A percentile compares a stretch with the other conserved stretches of the same genome.
These are phyloP conservation scores for Ceuthmochares aereus DNA, from an alignment of 2,113 vertebrate genomes.

Conservation along the genomic window DNA sequence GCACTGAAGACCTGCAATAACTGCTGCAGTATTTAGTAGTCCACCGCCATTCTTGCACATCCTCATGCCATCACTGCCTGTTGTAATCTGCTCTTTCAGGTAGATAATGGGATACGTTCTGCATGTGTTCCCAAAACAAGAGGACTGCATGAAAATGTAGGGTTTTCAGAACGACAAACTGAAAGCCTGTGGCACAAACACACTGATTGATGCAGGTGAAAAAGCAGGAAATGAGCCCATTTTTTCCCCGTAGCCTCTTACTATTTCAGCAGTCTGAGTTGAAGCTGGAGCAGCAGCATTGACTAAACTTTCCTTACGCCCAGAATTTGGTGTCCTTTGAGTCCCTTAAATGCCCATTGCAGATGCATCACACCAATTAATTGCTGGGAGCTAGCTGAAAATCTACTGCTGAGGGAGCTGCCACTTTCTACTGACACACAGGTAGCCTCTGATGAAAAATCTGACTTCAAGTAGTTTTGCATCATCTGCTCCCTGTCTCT, in stretches of 20 bases:
- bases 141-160: background rate
- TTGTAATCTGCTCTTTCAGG: background rate
- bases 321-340: background rate
- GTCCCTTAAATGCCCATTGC: background rate
- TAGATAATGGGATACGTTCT: background rate
- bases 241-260: background rate
- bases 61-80: background rate
- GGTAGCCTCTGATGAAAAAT: background rate
- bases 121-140: background rate
- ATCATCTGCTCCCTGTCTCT: background rate
- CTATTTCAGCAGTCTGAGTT: background rate
- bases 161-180: background rate
- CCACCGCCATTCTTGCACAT: background rate
- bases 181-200: background rate
- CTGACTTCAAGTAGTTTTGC: background rate
- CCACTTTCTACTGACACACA: background rate
- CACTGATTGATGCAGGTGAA: accelerated
- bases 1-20: background rate
- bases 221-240: background rate
- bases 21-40: background rate
- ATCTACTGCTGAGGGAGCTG: background rate
- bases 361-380: accelerated
- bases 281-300: background rate
- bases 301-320: background rate
- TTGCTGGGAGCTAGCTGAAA: background rate